phyloP scores from a whole-genome alignment of 2,113 vertebrate genomes.

The Daubentonia madagascariensis region DNA sequence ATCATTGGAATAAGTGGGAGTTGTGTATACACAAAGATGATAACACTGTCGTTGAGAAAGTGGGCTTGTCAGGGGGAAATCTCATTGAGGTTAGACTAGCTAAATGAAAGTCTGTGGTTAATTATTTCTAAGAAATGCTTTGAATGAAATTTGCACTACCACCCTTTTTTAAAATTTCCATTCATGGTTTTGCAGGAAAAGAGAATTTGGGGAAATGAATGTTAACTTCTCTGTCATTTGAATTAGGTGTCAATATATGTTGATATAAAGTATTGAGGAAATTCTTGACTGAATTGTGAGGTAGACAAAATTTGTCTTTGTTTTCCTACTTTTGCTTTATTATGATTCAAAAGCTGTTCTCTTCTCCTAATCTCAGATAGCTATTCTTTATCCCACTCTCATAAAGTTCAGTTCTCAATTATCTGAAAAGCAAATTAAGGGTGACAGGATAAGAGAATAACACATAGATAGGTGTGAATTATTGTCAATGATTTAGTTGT shows the following conservation, averaged over 20 bases:
- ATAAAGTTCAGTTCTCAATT: neutral
- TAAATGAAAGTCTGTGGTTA: neutral
- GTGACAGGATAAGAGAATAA: neutral
- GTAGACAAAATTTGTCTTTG: neutral
- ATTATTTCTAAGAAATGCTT: neutral
- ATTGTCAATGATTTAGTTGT: neutral
- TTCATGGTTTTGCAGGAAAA: neutral
- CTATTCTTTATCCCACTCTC: neutral
- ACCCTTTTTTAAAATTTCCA: neutral
- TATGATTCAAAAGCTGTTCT: neutral
- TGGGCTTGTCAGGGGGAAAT: neutral
- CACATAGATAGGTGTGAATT: neutral
- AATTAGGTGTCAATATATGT: neutral
- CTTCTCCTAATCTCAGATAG: neutral
- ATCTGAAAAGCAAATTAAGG: neutral
- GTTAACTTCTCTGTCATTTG: neutral
- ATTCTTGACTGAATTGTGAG: neutral
- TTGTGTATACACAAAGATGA: neutral
- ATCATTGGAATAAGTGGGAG: neutral
- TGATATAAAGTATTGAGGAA: neutral
- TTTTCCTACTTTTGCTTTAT: neutral
- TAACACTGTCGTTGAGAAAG: neutral
- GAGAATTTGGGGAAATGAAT: neutral
- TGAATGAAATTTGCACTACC: neutral
- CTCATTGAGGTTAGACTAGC: neutral